Base-by-base conservation (phyloP, 2,797 vertebrate genomes). In the Mus minutoides region DNA sequence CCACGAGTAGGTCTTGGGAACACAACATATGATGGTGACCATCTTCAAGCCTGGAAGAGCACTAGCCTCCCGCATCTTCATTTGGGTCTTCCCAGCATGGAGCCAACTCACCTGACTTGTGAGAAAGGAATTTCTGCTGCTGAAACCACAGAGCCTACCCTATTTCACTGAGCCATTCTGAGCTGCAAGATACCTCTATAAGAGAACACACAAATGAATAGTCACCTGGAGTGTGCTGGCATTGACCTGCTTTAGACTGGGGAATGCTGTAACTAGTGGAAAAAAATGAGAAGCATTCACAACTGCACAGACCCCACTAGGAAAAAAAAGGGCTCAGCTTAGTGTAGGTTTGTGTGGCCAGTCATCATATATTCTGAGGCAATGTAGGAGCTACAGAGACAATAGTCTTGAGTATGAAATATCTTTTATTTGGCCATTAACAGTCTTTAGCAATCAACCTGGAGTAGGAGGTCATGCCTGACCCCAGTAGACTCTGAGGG, bases 401-500 rank as follows among this genome's bases (percentile, higher is more conserved):
- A 88, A 52, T 56, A 76, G 0, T 75, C 79, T 82, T 73, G 43
- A 75, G 34, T 73, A 29, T 96, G 94, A 97, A 98, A 88, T 96
- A 43, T 7, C 94, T 89, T 93, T 94, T 92, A 95, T 79, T 92
- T 97, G 86, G 69, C 88, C 79, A 92, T 98, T 98, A 97, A 94
- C 94, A 73, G 29, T 78, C 94, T 96, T 97, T 80, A 94, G 60
- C 0, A 4, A 46, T 29, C 93, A 91, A 37, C 87, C 95, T 95
- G 88, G 77, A 40, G 49, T 86, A 92, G 87, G 98, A 98, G 95
- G 97, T 98, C 85, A 75, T 94, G 97, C 89, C 94, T 54, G 89
- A 52, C 80, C 21, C 0, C 71, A 8, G 29, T 91, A 90, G 58
- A 52, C 84, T 97, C 95, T 88, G 85, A 96, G 67, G 97, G 97